Conservation (phyloP, 1,140 invertebrate genomes). For the Luehdorfia chinensis region DNA sequence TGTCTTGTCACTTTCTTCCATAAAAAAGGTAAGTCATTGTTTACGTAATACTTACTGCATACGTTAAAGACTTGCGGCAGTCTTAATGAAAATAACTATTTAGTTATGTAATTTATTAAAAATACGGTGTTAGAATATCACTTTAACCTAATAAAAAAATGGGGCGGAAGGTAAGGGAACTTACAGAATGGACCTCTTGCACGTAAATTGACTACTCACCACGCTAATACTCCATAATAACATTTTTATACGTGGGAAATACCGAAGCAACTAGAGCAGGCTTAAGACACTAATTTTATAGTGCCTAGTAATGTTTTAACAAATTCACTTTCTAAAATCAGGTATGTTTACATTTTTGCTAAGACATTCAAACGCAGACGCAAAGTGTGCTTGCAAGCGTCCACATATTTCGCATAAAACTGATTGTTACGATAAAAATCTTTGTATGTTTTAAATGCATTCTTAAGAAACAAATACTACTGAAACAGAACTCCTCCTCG, state of each 20-base stretch:
- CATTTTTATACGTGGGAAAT: conserved; percentile 35
- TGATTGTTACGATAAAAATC: too few relatives aligned
- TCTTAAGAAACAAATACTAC: too few relatives aligned
- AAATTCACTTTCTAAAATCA: conserved; percentile 9
- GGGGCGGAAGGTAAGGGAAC: not conserved
- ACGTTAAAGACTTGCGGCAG: too few relatives aligned
- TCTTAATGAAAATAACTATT: too few relatives aligned
- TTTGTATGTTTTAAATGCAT: too few relatives aligned
- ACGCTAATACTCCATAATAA: conserved; percentile 29
- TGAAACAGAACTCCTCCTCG: too few relatives aligned
- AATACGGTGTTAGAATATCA: too few relatives aligned
- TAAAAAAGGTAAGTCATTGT: too few relatives aligned
- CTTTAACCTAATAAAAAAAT: too few relatives aligned
- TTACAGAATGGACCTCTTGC: conserved; percentile 20
- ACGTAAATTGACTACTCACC: conserved; percentile 28
- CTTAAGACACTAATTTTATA: conserved; percentile 2
- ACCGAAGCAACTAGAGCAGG: conserved; percentile 3
- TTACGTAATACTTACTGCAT: too few relatives aligned
- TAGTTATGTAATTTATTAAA: too few relatives aligned
- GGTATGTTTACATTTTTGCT: not conserved
- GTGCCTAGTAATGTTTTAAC: not conserved
- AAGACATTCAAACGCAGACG: not conserved
- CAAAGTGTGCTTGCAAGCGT: not conserved
- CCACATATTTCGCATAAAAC: not conserved
- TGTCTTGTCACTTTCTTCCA: too few relatives aligned